A percentile compares a stretch with the other conserved stretches of the same genome.
phyloP scores from a whole-genome alignment of 1,140 invertebrate species.

The Pseudomyrmex pallidus region DNA sequence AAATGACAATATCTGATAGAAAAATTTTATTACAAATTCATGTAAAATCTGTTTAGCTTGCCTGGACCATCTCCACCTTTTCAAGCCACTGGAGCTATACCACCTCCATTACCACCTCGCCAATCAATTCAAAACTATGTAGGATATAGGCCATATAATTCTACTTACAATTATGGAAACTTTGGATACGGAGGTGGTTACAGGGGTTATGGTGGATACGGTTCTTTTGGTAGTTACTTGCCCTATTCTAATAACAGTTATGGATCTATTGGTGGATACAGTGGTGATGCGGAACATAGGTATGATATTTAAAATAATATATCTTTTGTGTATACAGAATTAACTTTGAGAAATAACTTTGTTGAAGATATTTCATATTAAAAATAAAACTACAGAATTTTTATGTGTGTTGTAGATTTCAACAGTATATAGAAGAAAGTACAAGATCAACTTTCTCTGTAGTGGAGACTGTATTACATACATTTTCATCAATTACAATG shows the following conservation, averaged over 20 bases:
- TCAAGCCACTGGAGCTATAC: slow-evolving; percentile 61
- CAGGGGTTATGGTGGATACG: slow-evolving; percentile 75
- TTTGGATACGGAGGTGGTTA: slow-evolving; percentile 77
- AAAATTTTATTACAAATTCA: no score
- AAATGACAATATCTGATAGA: no score
- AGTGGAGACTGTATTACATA: slow-evolving; percentile 96
- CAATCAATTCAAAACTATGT: slow-evolving; percentile 67
- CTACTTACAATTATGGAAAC: slow-evolving; percentile 75
- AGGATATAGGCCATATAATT: slow-evolving; percentile 77
- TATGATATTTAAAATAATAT: slow-evolving; percentile 66
- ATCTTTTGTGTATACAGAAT: not conserved
- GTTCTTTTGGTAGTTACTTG: slow-evolving; percentile 72
- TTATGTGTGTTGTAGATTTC: slow-evolving; percentile 87
- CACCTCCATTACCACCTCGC: slow-evolving; percentile 79
- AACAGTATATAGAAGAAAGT: slow-evolving; percentile 95
- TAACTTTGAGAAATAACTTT: no score
- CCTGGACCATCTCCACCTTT: slow-evolving; percentile 62
- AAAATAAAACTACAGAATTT: not conserved
- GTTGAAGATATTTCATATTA: not conserved
- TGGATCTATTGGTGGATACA: slow-evolving; percentile 75
- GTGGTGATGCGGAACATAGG: slow-evolving; percentile 88
- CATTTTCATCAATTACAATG: slow-evolving; percentile 96
- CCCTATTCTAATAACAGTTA: slow-evolving; percentile 72
- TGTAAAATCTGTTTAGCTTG: slow-evolving; percentile 8
- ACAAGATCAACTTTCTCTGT: slow-evolving; percentile 96